These are phyloP conservation scores for Drosophila seclusa DNA, from an alignment of 2,888 invertebrate genomes.

Conservation along the genomic window DNA sequence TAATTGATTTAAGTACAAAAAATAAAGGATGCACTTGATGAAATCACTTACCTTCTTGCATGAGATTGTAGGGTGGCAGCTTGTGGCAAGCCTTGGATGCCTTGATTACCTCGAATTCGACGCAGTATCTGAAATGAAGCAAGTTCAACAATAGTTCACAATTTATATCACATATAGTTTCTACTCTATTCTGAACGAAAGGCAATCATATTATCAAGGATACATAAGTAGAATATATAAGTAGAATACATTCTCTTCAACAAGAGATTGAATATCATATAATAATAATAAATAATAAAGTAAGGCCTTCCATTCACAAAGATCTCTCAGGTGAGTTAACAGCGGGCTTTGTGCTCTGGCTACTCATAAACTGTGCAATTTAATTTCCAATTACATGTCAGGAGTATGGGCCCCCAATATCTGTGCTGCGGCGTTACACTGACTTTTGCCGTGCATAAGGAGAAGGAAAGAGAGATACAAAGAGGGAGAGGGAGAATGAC, in stretches of 20 bases:
- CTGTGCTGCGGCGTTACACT: constrained; percentile 13
- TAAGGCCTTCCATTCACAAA: background rate
- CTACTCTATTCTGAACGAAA: background rate
- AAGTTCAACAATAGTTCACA: background rate
- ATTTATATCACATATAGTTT: background rate
- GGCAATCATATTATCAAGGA: background rate
- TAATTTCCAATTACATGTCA: constrained; percentile 3
- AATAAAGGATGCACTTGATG: background rate
- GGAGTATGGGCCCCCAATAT: background rate
- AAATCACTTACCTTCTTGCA: constrained; percentile 89
- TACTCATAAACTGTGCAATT: constrained; percentile 3
- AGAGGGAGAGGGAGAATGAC: background rate
- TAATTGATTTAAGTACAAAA: background rate
- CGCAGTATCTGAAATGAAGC: constrained; percentile 91
- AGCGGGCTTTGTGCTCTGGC: background rate
- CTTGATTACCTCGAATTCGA: constrained; percentile 93
- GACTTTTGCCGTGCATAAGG: constrained; percentile 15
- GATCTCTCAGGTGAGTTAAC: background rate
- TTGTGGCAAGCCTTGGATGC: constrained; percentile 92
- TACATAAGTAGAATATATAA: background rate
- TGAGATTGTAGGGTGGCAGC: constrained; percentile 89
- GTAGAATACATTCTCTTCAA: background rate
- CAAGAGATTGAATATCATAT: background rate
- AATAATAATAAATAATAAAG: background rate
- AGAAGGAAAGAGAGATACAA: background rate